phyloP scores from a whole-genome alignment of 2,113 vertebrate genomes.

The Syngnathoides biaculeatus region DNA sequence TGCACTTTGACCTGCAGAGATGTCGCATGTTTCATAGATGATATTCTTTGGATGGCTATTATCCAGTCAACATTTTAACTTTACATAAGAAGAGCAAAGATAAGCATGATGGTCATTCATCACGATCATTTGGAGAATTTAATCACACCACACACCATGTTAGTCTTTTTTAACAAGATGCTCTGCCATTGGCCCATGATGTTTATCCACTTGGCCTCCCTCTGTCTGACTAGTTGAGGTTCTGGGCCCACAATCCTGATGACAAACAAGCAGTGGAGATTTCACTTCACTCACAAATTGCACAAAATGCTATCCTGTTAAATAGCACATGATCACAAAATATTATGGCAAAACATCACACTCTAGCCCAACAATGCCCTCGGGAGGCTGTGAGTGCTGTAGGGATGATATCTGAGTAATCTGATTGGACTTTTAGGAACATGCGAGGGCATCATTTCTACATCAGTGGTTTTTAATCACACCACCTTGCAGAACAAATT shows the following conservation, averaged over 20 bases:
- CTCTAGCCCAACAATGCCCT: no score
- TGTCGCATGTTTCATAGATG: background rate
- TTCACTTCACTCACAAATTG: background rate
- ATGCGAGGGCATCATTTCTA: no score
- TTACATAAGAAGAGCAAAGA: background rate
- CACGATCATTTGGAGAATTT: background rate
- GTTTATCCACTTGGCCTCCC: constrained; percentile 85
- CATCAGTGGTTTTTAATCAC: no score
- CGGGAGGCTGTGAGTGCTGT: no score
- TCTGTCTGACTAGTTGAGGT: constrained; percentile 79
- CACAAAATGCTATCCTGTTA: background rate
- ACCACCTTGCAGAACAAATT: no score
- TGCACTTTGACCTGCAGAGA: constrained; percentile 76
- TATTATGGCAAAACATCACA: background rate
- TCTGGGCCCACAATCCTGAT: constrained; percentile 66
- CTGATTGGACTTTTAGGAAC: no score
- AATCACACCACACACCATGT: constrained; percentile 71
- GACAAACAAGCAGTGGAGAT: constrained; percentile 3
- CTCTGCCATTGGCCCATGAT: constrained; percentile 82
- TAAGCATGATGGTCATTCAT: background rate
- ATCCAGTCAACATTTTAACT: constrained; percentile 1
- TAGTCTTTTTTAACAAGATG: constrained; percentile 74
- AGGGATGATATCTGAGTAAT: no score
- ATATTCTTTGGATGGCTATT: background rate
- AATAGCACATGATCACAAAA: background rate